Percentiles rank a stretch among this genome's conserved stretches.
These are phyloP conservation scores for Aradus depressus DNA, from an alignment of 2,888 invertebrate genomes.

Conservation along the genomic window DNA sequence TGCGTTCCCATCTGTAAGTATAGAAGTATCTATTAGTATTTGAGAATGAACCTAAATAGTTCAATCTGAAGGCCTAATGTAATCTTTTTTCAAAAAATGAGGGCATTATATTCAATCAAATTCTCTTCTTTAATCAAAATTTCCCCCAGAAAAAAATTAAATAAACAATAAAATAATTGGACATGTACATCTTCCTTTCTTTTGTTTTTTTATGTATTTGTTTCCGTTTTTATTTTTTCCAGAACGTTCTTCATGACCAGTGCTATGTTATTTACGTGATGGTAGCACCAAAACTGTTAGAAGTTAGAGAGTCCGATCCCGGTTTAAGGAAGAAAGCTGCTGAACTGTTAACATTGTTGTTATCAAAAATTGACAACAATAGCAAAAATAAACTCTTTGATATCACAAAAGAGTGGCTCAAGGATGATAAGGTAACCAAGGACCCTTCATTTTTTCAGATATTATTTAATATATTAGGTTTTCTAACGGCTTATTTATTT, in stretches of 20 bases:
- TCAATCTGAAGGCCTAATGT: too few relatives aligned
- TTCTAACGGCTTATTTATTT: too few relatives aligned
- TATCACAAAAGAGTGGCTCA: conserved; percentile 56
- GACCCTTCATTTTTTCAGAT: neutral
- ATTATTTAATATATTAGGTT: too few relatives aligned
- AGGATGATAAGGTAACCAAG: conserved; percentile 47
- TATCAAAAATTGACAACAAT: conserved; percentile 42
- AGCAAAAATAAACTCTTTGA: conserved; percentile 59
- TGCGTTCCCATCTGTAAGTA: conserved; percentile 59
- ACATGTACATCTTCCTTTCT: too few relatives aligned
- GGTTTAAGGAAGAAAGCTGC: conserved; percentile 64
- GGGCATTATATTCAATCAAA: too few relatives aligned
- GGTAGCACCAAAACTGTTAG: conserved; percentile 63
- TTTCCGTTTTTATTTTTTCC: conserved; percentile 30
- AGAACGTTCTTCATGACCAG: conserved; percentile 50
- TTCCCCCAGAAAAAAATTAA: too few relatives aligned
- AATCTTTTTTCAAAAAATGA: too few relatives aligned
- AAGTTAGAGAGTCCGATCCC: conserved; percentile 68
- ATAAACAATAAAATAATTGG: too few relatives aligned
- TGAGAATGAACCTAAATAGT: too few relatives aligned
- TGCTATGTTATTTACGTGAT: conserved; percentile 60
- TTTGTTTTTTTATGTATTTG: too few relatives aligned
- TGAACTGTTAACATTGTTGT: conserved; percentile 55
- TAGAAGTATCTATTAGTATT: too few relatives aligned
- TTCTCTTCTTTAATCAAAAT: too few relatives aligned